Base-by-base conservation (phyloP, 2,888 invertebrate species). In the Limenitis camilla region DNA sequence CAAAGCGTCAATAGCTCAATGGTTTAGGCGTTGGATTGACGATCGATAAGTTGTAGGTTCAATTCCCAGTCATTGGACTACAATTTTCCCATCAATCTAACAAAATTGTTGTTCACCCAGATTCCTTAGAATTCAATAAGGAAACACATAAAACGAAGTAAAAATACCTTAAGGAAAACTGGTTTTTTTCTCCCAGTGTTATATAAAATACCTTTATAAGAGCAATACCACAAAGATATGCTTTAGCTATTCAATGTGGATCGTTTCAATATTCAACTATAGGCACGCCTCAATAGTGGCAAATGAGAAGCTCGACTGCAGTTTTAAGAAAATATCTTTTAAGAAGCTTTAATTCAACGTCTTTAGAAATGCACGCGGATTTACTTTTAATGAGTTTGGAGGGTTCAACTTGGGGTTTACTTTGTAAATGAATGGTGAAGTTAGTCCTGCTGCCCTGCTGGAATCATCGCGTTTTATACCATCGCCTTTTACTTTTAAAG, bases 301-400 rank as follows among this genome's bases (percentile, higher is more conserved):
- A 85, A 85, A 85, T 83, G 83, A 85, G 81, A 80, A 84, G 74
- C 68, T 74, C 70, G 74, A 74, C 74, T 68, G 72, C 76, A 80
- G 78, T 78, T 80, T 81, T 79, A 81, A 82, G 81, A 73, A 81
- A 78, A 78, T 78, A 78, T 78, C 78, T 76, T 74, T 62, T 66
- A 78, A 75, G 77, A 76, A 78, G 74, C 74, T 71, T 80, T 81
- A 81, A 84, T 81, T 82, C 82, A 78, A 64, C 80, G 81, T 82
- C 86, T 84, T 81, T 81, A 76, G 81, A 84, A 84, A 80, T 81
- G 81, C 84, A 75, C 66, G 74, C 72, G 78, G 83, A 84, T 86
- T 84, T 83, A 81, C 81, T 85, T 86, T 86, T 86, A 87, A 87
- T 86, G 85, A 87, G 83, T 85, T 85, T 78, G 72, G 74, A 77